phyloP scores from a whole-genome alignment of 2,888 invertebrate species.

The Drosophila antonietae region DNA sequence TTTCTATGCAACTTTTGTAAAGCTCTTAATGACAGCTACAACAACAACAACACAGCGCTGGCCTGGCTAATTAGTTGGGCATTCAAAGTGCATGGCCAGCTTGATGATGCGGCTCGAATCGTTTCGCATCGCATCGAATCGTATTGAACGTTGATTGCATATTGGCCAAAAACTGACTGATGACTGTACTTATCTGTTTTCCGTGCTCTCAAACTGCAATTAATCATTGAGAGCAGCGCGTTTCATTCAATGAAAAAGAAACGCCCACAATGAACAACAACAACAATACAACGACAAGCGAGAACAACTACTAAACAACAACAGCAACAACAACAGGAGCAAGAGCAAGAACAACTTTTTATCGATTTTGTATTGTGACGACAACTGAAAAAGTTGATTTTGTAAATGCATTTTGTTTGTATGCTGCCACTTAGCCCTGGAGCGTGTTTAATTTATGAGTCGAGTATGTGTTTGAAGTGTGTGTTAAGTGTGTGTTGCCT shows the following conservation, averaged over 20 bases:
- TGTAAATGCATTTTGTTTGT: conserved; percentile 78
- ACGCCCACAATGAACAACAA: conserved; percentile 46
- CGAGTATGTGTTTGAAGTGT: conserved; percentile 15
- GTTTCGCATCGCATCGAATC: conserved; percentile 20
- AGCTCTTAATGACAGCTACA: conserved; percentile 25
- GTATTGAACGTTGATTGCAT: conserved; percentile 40
- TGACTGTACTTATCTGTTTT: conserved; percentile 23
- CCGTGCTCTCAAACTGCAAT: conserved; percentile 50
- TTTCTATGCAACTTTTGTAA: background rate
- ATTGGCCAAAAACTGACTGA: conserved; percentile 30
- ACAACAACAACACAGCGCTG: conserved; percentile 8
- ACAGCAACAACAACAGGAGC: conserved; percentile 22
- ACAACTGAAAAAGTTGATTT: conserved; percentile 59
- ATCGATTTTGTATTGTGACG: conserved; percentile 59
- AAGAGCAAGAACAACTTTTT: conserved; percentile 27
- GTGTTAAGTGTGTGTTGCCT: conserved; percentile 17
- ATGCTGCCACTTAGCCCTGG: conserved; percentile 59
- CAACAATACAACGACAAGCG: conserved; percentile 15
- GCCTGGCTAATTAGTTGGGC: conserved; percentile 51
- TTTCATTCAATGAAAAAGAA: conserved; percentile 38
- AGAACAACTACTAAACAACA: conserved; percentile 20
- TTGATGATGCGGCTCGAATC: conserved; percentile 32
- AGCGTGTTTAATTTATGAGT: conserved; percentile 67
- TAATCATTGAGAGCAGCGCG: conserved; percentile 57
- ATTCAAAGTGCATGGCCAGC: conserved; percentile 40